Evolutionary conservation across 1,140 invertebrate species (phyloP), one percentile per base, ranked within the genome.

Genomic region (Megalonaias nervosa): DNA sequence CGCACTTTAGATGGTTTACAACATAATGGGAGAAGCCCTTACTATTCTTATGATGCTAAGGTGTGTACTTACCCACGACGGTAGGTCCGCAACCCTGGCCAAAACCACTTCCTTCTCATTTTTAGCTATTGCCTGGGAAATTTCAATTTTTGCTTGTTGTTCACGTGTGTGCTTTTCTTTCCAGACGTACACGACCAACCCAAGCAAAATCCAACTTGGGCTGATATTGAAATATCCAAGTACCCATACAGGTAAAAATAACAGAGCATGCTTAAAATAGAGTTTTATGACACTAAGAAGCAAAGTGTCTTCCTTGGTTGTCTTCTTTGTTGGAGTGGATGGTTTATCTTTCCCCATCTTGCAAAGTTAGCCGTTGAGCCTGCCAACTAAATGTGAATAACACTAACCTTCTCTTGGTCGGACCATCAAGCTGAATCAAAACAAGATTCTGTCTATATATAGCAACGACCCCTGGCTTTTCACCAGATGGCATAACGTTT

Each of bases 31-130:
- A 48, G 38, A 48, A 6, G 38, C 38, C 38, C 38, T 11, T 48
- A 1, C 6, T 6, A 6, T 48, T 48, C 38, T 48, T 48, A 48
- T 48, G 6, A 48, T 48, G 38, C 38, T 48, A 48, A 48, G 38
- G 38, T 48, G 31, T 31, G 38, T 11, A 48, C 38, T 93, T 89
- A 96, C 96, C 97, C 97, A 98, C 21, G 96, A 95, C 12, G 97
- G 97, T 81, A 98, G 91, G 92, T 98, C 96, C 86, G 96, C 75
- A 62, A 98, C 93, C 86, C 95, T 92, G 4, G 94, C 96, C 65
- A 96, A 91, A 73, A 98, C 95, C 31, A 97, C 93, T 82, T 96
- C 94, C 91, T 97, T 96, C 91, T 98, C 97, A 79, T 95, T 95
- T 21, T 94, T 88, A 15, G 95, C 95, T 21, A 94, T 93, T 17